phyloP scores from a whole-genome alignment of 2,797 vertebrate genomes.

The Gymnoscopelus braueri region DNA sequence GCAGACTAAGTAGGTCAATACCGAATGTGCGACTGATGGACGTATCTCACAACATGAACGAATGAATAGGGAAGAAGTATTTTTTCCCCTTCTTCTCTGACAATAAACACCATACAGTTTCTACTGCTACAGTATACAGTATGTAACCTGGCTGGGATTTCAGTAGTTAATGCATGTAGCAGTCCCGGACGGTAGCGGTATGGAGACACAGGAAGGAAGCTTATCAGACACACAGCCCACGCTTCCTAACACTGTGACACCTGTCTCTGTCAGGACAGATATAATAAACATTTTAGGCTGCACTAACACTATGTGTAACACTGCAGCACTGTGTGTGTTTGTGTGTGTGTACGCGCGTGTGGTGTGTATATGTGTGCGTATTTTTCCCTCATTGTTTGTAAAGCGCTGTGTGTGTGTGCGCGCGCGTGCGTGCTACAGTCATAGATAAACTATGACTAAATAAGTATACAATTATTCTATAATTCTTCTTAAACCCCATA shows the following conservation, averaged over 20 bases:
- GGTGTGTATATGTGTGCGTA: no score
- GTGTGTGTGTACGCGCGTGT: background rate
- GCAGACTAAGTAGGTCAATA: slow-evolving; percentile 60
- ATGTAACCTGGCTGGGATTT: background rate
- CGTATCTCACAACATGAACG: slow-evolving; percentile 38
- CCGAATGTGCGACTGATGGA: slow-evolving; percentile 23
- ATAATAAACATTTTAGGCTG: slow-evolving; percentile 30
- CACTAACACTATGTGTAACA: slow-evolving; percentile 11
- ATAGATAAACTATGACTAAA: no score
- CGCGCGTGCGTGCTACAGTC: no score
- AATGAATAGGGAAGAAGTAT: slow-evolving; percentile 9
- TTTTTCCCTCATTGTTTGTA: no score
- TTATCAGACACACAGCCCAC: slow-evolving; percentile 26
- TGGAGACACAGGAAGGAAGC: slow-evolving; percentile 11
- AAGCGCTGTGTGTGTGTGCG: background rate
- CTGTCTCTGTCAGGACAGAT: slow-evolving; percentile 1
- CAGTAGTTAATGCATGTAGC: background rate
- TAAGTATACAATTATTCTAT: no score
- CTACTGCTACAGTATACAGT: background rate
- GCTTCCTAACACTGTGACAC: slow-evolving; percentile 36
- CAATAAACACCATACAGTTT: background rate
- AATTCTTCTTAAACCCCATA: no score
- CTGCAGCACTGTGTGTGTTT: background rate
- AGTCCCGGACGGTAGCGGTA: background rate
- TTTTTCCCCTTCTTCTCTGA: background rate